Base-by-base conservation (phyloP, 1,140 invertebrate species). In the Drosophila mauritiana region DNA sequence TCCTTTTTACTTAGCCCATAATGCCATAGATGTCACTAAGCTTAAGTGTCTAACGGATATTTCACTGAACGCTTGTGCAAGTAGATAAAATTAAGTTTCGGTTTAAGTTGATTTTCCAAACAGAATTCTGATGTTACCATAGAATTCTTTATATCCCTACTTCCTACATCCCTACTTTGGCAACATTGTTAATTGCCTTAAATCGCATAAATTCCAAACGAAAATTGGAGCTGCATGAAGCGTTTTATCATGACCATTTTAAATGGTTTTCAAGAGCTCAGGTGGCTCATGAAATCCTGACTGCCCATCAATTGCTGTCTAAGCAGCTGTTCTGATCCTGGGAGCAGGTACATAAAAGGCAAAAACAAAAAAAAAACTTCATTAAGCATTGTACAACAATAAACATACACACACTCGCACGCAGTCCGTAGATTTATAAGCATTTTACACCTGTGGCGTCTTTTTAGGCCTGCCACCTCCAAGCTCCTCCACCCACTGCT, bases 371-470 rank as follows among this genome's bases (percentile, higher is more conserved):
- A 36, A 69, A 85, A 85, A 85, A 80, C 73, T 85, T 85, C 77
- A 85, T 85, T 85, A 85, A 85, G 76, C 73, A 65, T 51, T 78
- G 81, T 69, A 64, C 58, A 61, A 78, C 81, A 85, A 80, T 80
- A 85, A 85, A 78, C 81, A 80, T 75, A 52, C 51, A 40, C 31
- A 42, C 46, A 17, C 22, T 25, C 31, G 8, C 6, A n/a, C 37
- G 13, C 12, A 22, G n/a, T 7, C 1, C 13, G 58, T 64, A 86
- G 82, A 86, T 86, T 86, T 86, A 86, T 82, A 79, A 69, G 55
- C 70, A 73, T 73, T 76, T 88, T 82, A 83, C 83, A 88, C 83
- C 83, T 88, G 83, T 76, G 83, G 78, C 79, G 54, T 63, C 57
- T 80, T 63, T 73, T 77, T 61, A 46, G 53, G 61, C 73, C 39